These are phyloP conservation scores for Syngnathus rostellatus DNA, from an alignment of 2,797 vertebrate species.

Conservation along the genomic window DNA sequence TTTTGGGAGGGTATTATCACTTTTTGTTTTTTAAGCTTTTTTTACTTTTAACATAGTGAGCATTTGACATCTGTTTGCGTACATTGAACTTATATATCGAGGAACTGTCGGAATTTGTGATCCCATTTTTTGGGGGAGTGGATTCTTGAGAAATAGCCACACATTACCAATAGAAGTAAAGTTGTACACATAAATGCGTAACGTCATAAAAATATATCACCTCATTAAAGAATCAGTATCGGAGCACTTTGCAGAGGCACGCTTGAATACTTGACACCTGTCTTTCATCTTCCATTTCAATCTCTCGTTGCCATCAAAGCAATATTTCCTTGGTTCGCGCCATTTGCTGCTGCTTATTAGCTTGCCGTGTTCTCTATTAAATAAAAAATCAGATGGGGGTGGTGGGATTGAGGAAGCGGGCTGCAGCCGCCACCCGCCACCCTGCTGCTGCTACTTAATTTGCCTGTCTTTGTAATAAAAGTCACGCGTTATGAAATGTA, in stretches of 20 bases:
- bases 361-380: constrained; percentile 50
- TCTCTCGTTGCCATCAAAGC: constrained; percentile 30
- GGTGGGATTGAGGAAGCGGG: constrained; percentile 15
- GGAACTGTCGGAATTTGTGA: neutral
- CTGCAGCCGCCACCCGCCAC: constrained; percentile 20
- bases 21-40: no score
- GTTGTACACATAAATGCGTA: neutral
- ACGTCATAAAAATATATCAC: neutral
- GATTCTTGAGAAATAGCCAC: no score
- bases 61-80: neutral
- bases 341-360: constrained; percentile 37
- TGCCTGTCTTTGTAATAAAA: constrained; percentile 49
- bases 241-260: neutral
- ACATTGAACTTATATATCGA: neutral
- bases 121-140: no score
- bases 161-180: neutral
- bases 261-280: neutral
- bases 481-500: constrained; percentile 37
- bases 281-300: neutral
- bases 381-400: constrained; percentile 45
- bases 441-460: constrained; percentile 39
- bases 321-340: constrained; percentile 27
- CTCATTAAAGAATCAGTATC: neutral
- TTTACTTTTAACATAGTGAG: no score
- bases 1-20: no score